Evolutionary conservation across 2,888 invertebrate genomes (phyloP).

Genomic region (Xestoiulus laeticollis): DNA sequence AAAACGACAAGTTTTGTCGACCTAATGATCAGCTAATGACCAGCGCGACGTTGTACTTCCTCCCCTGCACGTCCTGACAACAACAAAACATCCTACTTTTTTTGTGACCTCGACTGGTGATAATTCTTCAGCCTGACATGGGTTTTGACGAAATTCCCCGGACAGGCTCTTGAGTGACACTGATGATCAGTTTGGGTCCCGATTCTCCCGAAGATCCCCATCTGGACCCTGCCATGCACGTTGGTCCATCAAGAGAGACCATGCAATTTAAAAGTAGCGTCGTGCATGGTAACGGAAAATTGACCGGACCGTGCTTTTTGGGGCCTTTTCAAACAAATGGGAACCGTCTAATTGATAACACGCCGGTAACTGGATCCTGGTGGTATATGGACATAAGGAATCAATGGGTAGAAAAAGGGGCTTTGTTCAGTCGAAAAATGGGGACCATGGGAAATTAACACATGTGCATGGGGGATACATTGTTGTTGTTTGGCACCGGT

Average conservation of each 20-base stretch:
- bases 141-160: background rate
- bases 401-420: background rate
- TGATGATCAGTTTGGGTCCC: background rate
- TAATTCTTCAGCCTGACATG: background rate
- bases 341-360: background rate
- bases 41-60: background rate
- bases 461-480: background rate
- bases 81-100: no score
- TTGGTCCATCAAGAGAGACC: background rate
- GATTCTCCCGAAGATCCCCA: background rate
- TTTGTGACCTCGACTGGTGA: background rate
- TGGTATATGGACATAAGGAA: constrained; percentile 11
- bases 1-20: background rate
- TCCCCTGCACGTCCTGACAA: constrained; percentile 2
- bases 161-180: background rate
- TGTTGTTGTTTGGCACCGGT: background rate
- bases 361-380: background rate
- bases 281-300: no score
- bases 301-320: background rate
- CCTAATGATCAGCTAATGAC: constrained; percentile 20
- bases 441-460: background rate
- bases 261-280: background rate
- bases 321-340: background rate
- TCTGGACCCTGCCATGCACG: no score
- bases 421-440: background rate